Evolutionary conservation across 92 coral and sea anemone species (phyloP).

Genomic region (Paragorgia papillata): DNA sequence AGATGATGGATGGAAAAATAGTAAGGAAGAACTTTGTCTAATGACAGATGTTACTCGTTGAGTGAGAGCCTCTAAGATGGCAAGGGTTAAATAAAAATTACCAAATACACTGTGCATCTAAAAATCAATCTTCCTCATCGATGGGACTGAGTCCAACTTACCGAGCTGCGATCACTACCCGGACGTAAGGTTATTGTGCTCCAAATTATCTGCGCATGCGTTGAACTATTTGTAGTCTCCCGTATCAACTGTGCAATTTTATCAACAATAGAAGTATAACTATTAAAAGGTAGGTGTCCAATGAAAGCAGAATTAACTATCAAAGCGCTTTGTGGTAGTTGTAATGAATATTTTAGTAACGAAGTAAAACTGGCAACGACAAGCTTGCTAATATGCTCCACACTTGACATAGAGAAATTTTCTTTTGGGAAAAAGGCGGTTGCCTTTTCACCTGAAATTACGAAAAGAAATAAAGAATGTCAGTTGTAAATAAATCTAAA

Average conservation of each 20-base stretch:
- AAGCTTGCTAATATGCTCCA: constrained; percentile 12
- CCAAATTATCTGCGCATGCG: constrained; percentile 34
- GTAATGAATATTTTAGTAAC: constrained; percentile 9
- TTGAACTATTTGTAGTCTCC: constrained; percentile 3
- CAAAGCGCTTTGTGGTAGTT: constrained; percentile 15
- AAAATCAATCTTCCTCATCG: too few relatives aligned
- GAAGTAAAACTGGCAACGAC: constrained; percentile 11
- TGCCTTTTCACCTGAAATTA: constrained; percentile 30
- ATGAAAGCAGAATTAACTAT: constrained; percentile 20
- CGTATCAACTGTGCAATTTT: constrained; percentile 23
- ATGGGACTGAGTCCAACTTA: too few relatives aligned
- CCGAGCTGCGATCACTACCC: neutral
- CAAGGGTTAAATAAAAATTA: too few relatives aligned
- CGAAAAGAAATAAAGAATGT: too few relatives aligned
- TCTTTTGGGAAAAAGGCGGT: neutral
- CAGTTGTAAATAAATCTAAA: too few relatives aligned
- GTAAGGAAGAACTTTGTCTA: too few relatives aligned
- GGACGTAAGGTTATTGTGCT: constrained; percentile 21
- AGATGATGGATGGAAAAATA: too few relatives aligned
- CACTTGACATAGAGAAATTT: constrained; percentile 8
- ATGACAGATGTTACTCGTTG: too few relatives aligned
- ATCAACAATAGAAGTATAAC: constrained; percentile 4
- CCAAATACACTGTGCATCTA: too few relatives aligned
- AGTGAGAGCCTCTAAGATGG: too few relatives aligned
- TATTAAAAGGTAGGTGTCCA: constrained; percentile 14